These are phyloP conservation scores for Parapristionchus giblindavisi DNA, from an alignment of 2,888 invertebrate species.

Conservation along the genomic window DNA sequence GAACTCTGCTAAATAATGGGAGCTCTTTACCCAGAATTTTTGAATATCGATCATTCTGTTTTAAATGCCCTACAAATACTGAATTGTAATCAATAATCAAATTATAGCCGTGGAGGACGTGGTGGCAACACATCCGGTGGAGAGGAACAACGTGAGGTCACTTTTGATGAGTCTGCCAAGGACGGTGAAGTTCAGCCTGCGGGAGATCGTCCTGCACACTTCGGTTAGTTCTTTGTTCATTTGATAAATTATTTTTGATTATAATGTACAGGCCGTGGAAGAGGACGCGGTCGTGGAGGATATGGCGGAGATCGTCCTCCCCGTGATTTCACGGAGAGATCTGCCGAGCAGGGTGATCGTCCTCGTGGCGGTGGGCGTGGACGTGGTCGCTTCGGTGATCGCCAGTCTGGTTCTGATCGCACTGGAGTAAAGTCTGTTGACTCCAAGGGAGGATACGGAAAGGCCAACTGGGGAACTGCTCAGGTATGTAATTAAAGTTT, in stretches of 20 bases:
- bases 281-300: conserved; percentile 50
- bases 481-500: conserved; percentile 46
- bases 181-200: conserved; percentile 22
- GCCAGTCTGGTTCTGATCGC: conserved; percentile 64
- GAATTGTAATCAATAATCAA: background rate
- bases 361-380: conserved; percentile 46
- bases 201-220: conserved; percentile 20
- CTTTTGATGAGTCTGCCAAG: conserved; percentile 34
- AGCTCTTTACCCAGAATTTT: conserved; percentile 14
- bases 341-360: conserved; percentile 38
- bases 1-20: conserved; percentile 22
- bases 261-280: conserved; percentile 39
- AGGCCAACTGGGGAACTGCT: conserved; percentile 67
- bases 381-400: conserved; percentile 48
- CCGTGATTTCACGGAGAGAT: conserved; percentile 32
- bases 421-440: conserved; percentile 62
- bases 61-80: conserved; percentile 7
- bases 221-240: background rate
- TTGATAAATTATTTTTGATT: conserved; percentile 1
- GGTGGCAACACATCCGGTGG: conserved; percentile 31
- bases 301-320: conserved; percentile 46
- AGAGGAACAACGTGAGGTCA: conserved; percentile 24
- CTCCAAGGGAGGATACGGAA: conserved; percentile 71
- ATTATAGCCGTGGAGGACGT: conserved; percentile 36
- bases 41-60: conserved; percentile 10